Conservation (phyloP, 1,140 invertebrate genomes). For the Drosophila repletoides region DNA sequence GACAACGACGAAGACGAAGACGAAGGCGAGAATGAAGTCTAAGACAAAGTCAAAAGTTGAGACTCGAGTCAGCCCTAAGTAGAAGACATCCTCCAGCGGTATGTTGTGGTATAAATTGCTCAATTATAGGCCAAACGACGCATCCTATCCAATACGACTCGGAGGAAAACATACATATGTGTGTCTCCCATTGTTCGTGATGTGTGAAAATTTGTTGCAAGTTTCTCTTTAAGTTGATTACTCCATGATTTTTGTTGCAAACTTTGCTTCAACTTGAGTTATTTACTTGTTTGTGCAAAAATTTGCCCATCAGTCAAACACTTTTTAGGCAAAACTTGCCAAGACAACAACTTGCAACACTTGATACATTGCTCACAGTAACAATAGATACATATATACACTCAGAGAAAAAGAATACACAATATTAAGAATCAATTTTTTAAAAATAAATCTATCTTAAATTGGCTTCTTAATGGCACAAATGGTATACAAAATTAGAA, state of each 20-base stretch:
- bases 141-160: constrained; percentile 23
- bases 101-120: constrained; percentile 75
- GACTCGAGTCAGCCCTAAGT: background rate
- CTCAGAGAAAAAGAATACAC: too few species aligned
- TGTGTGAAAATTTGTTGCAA: constrained; percentile 45
- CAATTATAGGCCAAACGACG: constrained; percentile 66
- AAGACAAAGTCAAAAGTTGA: constrained; percentile 8
- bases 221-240: constrained; percentile 73
- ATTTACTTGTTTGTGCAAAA: constrained; percentile 31
- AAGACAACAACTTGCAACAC: background rate
- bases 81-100: background rate
- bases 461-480: too few species aligned
- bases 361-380: background rate
- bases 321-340: constrained; percentile 20
- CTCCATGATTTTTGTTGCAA: constrained; percentile 46
- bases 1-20: background rate
- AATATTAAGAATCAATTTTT: too few species aligned
- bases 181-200: background rate
- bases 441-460: too few species aligned
- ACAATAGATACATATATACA: too few species aligned
- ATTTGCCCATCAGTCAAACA: constrained; percentile 40
- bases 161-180: constrained; percentile 15
- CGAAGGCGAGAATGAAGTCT: background rate
- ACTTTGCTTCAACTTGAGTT: constrained; percentile 46
- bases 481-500: too few species aligned